A percentile compares a stretch with the other conserved stretches of the same genome.
Evolutionary conservation across 2,888 invertebrate species (phyloP).

Genomic region (Zeuzera pyrina): DNA sequence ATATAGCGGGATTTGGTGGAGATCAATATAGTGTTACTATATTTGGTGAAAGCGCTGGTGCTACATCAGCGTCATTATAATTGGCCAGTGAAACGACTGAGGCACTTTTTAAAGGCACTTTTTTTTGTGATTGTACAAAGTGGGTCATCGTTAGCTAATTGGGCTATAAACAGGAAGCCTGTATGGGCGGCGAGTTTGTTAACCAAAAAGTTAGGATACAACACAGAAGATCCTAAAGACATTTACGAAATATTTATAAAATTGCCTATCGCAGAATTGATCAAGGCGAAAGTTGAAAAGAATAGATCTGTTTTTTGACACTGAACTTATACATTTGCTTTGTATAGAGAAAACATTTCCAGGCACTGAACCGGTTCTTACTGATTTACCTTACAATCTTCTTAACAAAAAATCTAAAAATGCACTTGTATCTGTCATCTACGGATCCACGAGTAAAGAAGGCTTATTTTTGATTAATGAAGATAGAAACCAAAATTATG

Average conservation of each 20-base stretch:
- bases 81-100: background rate
- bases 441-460: constrained; percentile 49
- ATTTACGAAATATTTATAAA: constrained; percentile 15
- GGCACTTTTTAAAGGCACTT: background rate
- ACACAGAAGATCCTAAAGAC: background rate
- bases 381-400: constrained; percentile 28
- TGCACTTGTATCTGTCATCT: constrained; percentile 36
- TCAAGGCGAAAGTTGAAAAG: constrained; percentile 19
- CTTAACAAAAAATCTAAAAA: constrained; percentile 30
- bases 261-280: constrained; percentile 22
- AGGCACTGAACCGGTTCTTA: constrained; percentile 17
- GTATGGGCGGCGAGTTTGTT: background rate
- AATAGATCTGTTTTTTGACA: constrained; percentile 18
- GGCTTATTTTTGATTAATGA: constrained; percentile 33
- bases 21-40: constrained; percentile 11
- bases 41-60: constrained; percentile 16
- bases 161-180: constrained; percentile 7
- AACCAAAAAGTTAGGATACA: background rate
- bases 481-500: constrained; percentile 28
- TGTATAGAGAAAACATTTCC: constrained; percentile 19
- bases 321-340: constrained; percentile 20
- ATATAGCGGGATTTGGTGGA: constrained; percentile 8
- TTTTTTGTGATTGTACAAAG: constrained; percentile 8
- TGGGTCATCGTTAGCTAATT: constrained; percentile 1
- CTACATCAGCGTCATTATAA: background rate